Evolutionary conservation across 92 coral and sea anemone genomes (phyloP), one percentile per base, ranked within the genome.

Genomic region (Phenganax stokvisi): DNA sequence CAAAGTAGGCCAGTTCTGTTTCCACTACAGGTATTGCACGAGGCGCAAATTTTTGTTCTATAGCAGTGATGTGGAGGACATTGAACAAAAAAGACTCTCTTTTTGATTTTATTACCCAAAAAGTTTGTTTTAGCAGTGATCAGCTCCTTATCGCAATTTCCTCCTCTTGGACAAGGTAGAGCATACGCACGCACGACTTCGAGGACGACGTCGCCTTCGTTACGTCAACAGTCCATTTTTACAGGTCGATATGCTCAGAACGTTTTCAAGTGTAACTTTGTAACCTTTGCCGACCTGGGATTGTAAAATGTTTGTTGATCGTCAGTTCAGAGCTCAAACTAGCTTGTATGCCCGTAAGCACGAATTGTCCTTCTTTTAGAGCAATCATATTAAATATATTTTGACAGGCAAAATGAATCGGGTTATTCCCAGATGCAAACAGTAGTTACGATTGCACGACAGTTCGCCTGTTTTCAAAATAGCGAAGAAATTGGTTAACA

Each of bases 61-160:
- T 72, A 77, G 59, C 82, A 77, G 57, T 77, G 62, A 17, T 60
- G 27, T 51, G 72, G 82, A 10, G 82, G 82, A 51, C 82, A 77
- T 77, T 54, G 54, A 15, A 63, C 71, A 25, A 77, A 77, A 3
- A 10, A 1, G 30, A 77, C 59, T 44, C 8, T 13, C 5, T 5
- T 13, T 12, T 61, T 77, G 11, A 4, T 51, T 62, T 16, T 77
- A n/a, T 60, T 60, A 30, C 82, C 82, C 72, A 71, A 77, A 56
- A 77, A 77, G 59, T 60, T 77, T 30, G 82, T 71, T 51, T 63
- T 60, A 37, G 72, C 82, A 20, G 57, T 77, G 71, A 77, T 57
- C 20, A 57, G 72, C 7, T 72, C 82, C 44, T 31, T 27, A 27
- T 12, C 72, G 27, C 82, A 77, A 6, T 13, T 12, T 8, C 82